Evolutionary conservation across 2,888 invertebrate genomes (phyloP).

Genomic region (Monoplex corrugatus): DNA sequence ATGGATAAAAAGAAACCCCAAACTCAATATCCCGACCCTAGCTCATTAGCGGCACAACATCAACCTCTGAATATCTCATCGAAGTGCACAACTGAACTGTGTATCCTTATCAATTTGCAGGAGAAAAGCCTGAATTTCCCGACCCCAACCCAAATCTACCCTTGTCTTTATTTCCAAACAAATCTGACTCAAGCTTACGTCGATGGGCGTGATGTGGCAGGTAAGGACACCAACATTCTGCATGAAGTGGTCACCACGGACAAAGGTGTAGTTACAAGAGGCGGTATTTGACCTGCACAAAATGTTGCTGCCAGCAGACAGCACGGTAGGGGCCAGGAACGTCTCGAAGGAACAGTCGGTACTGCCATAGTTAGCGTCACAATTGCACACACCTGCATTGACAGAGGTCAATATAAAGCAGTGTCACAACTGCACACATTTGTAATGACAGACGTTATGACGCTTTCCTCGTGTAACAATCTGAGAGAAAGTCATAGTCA

Average conservation of each 20-base stretch:
- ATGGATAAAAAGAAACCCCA: too few species aligned
- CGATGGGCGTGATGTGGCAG: slow-evolving; percentile 67
- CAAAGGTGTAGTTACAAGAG: slow-evolving; percentile 58
- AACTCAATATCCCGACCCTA: too few species aligned
- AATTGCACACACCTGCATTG: slow-evolving; percentile 66
- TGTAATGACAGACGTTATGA: neutral
- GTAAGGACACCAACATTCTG: slow-evolving; percentile 41
- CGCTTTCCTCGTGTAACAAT: too few species aligned
- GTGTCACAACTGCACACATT: neutral
- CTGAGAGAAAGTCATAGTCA: too few species aligned
- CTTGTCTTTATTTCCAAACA: too few species aligned
- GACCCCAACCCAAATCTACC: too few species aligned
- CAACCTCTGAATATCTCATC: too few species aligned
- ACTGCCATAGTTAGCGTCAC: slow-evolving; percentile 61
- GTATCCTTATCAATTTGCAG: too few species aligned
- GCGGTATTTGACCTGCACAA: slow-evolving; percentile 40
- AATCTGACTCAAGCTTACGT: too few species aligned
- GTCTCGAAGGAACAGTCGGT: slow-evolving; percentile 66
- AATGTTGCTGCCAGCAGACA: slow-evolving; percentile 35
- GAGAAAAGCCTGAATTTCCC: too few species aligned
- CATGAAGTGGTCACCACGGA: slow-evolving; percentile 65
- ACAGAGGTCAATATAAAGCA: neutral
- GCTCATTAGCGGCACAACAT: too few species aligned
- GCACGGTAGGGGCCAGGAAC: slow-evolving; percentile 59
- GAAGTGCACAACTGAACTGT: too few species aligned